Percentiles rank a stretch among this genome's conserved stretches.
Conservation (phyloP, 1,140 invertebrate genomes). For the Pseudomyrmex flavicornis region DNA sequence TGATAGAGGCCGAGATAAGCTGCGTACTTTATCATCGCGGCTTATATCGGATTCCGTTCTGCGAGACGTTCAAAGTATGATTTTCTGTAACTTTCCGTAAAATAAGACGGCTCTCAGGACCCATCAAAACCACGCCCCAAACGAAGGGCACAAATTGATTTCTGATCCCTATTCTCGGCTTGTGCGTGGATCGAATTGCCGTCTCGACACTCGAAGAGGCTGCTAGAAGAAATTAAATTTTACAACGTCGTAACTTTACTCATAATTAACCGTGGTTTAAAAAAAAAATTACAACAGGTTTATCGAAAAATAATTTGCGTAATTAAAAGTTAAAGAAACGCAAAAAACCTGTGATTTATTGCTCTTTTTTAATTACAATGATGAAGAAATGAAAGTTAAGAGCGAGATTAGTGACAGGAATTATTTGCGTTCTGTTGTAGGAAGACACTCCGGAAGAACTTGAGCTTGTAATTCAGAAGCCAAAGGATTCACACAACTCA, state of each 20-base stretch:
- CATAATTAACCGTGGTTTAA: not conserved
- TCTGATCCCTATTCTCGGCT: constrained; percentile 27
- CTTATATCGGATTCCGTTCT: constrained; percentile 22
- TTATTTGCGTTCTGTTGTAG: constrained; percentile 26
- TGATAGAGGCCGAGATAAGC: constrained; percentile 25
- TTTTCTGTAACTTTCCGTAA: constrained; percentile 16
- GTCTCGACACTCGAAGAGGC: not conserved
- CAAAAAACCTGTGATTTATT: not conserved
- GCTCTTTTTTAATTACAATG: not conserved
- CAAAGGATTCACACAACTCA: not conserved
- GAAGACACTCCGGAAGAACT: constrained; percentile 23
- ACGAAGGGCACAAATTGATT: constrained; percentile 60
- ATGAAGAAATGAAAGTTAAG: not conserved
- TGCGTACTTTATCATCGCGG: constrained; percentile 3
- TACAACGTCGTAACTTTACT: not conserved
- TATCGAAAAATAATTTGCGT: not conserved
- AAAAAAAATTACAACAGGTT: not conserved
- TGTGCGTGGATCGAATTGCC: constrained; percentile 13
- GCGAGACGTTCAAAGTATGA: not conserved
- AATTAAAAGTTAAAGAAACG: not conserved
- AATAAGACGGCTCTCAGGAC: constrained; percentile 30
- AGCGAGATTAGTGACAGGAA: not conserved
- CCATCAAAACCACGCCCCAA: constrained; percentile 58
- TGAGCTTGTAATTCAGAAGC: not conserved
- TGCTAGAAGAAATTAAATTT: not conserved